Base-by-base conservation (phyloP, 1,140 invertebrate species). In the Drosophila serrata region DNA sequence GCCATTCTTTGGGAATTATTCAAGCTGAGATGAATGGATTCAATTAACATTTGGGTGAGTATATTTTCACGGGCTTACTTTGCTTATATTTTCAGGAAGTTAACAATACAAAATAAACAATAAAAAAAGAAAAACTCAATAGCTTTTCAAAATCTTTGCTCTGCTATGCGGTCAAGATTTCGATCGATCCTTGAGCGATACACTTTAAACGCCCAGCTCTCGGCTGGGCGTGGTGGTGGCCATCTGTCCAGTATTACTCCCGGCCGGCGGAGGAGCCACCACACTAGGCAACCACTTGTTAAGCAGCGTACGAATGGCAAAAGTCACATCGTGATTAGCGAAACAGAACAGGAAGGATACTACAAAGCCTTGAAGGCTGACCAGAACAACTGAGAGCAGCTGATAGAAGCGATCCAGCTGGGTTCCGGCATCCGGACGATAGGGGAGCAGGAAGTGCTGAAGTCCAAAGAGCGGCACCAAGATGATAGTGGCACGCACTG, bases 301-400 rank as follows among this genome's bases (percentile, higher is more conserved):
- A 6, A 93, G 64, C 43, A 93, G 84, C n/a, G 82, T 91, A 31
- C 93, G 91, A 6, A 94, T 82, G 11, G 93, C 93, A 17, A 93
- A 92, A 48, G 93, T 92, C 13, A 98, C 97, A 94, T 98, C 97
- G 74, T 97, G 96, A 92, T 98, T 98, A 82, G 96, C 97, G 93
- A 98, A 98, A 90, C 97, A 98, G 92, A 98, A 98, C 5, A 98
- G 93, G 27, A 97, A 94, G 0, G 97, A 95, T 0, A 98, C 96
- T 68, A 96, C 96, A 12, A 97, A 94, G 56, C 97, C 97, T 96
- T 98, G 98, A 67, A 97, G 95, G 31, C 97, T 97, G 17, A 96
- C 95, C 1, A 97, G 94, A 9, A 98, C 91, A 5, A 97, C 96
- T 0, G 96, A 96, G 15, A 96, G 88, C 45, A 97, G 94, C 69